Conservation (phyloP, 2,113 vertebrate species). For the Trematocara nigrifrons region DNA sequence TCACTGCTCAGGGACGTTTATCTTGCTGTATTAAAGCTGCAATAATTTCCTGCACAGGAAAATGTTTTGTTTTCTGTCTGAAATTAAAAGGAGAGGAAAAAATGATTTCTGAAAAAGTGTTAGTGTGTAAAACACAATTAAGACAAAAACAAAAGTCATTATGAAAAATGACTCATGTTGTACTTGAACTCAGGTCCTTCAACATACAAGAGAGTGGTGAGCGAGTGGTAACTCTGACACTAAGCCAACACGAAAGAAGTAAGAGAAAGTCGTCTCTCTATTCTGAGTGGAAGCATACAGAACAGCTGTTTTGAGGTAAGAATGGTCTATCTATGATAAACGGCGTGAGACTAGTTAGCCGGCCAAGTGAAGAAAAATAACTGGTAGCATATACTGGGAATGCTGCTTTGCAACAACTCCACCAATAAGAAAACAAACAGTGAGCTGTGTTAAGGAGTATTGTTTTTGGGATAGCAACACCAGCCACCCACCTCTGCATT, state of each 20-base stretch:
- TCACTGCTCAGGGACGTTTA: not conserved
- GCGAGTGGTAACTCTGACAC: not conserved
- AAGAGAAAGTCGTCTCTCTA: not conserved
- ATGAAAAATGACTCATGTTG: not conserved
- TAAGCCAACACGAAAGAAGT: not conserved
- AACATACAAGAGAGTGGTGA: not conserved
- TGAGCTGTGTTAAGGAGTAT: not conserved
- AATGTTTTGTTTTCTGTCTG: not conserved
- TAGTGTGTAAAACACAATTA: not conserved
- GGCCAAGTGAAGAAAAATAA: not conserved
- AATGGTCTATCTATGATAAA: not conserved
- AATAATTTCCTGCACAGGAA: accelerated
- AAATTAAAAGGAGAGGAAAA: not conserved
- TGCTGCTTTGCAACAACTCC: not conserved
- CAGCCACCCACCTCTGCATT: constrained; percentile 67
- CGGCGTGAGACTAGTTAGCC: not conserved
- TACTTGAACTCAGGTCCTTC: not conserved
- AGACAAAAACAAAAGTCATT: not conserved
- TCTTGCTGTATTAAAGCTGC: not conserved
- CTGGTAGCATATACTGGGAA: not conserved
- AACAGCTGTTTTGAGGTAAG: not conserved
- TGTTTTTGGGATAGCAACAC: not conserved
- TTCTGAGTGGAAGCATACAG: not conserved
- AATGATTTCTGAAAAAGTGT: not conserved
- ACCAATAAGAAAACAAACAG: not conserved